phyloP scores from a whole-genome alignment of 2,797 vertebrate genomes.

The Lagorchestes hirsutus region DNA sequence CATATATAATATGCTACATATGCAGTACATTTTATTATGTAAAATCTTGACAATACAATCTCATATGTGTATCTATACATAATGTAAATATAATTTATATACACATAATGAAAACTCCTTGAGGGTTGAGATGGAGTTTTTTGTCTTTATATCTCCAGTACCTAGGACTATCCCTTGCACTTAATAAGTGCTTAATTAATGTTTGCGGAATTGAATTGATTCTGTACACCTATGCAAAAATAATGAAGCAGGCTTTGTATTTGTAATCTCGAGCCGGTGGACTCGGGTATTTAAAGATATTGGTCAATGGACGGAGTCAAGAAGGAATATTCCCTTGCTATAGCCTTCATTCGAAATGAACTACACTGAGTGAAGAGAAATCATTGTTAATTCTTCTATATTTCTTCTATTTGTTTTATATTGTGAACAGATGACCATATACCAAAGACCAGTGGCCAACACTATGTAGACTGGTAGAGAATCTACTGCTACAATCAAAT shows the following conservation, averaged over 20 bases:
- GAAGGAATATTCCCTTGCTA: neutral
- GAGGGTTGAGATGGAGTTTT: neutral
- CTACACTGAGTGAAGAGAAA: neutral
- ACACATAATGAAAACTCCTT: neutral
- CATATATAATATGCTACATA: neutral
- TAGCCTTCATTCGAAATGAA: neutral
- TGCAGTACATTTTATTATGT: neutral
- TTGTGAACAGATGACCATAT: neutral
- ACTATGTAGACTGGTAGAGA: neutral
- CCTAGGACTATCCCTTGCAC: neutral
- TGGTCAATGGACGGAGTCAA: neutral
- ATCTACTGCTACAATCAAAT: constrained; percentile 28
- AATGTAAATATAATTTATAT: neutral
- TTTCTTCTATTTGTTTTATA: neutral
- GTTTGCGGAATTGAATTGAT: neutral
- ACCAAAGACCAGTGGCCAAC: neutral
- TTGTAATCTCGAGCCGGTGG: neutral
- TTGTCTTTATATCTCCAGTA: neutral
- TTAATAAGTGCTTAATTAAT: neutral
- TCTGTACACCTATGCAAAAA: neutral
- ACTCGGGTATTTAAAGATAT: neutral
- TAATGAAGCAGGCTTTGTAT: neutral
- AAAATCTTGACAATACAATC: neutral
- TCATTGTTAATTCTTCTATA: neutral
- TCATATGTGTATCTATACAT: neutral